Evolutionary conservation across 1,140 invertebrate genomes (phyloP).

Genomic region (Trichomalopsis sarcophagae): DNA sequence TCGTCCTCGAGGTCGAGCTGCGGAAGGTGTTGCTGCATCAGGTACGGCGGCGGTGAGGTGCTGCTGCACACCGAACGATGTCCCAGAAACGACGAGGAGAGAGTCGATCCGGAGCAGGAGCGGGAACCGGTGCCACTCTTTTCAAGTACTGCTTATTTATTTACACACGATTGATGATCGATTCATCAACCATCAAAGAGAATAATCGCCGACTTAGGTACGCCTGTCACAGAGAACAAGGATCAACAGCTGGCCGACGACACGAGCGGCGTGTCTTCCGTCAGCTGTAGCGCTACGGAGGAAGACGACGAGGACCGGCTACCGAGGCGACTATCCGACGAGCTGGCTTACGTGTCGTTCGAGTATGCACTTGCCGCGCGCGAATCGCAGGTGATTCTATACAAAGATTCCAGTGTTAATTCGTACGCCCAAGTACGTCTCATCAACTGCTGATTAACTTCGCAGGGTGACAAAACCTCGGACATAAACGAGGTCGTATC

Average conservation of each 20-base stretch:
- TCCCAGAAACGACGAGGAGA: background rate
- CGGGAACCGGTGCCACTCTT: background rate
- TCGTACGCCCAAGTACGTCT: no score
- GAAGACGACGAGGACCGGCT: background rate
- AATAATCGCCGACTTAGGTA: background rate
- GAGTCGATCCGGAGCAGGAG: background rate
- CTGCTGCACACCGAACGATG: slow-evolving; percentile 32
- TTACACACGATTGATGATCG: background rate
- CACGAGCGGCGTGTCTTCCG: slow-evolving; percentile 42
- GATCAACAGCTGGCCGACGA: slow-evolving; percentile 39
- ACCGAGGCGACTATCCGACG: background rate
- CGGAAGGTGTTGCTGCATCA: background rate
- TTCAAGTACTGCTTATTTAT: background rate
- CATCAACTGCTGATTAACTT: no score
- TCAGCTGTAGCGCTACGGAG: slow-evolving; percentile 46
- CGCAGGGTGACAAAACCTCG: background rate
- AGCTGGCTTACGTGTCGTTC: slow-evolving; percentile 15
- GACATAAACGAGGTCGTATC: background rate
- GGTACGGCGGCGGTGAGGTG: slow-evolving; percentile 31
- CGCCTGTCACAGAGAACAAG: background rate
- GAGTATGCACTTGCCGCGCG: background rate
- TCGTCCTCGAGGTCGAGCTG: background rate
- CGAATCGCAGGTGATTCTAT: slow-evolving; percentile 21
- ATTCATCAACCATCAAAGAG: background rate
- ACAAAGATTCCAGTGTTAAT: no score